Evolutionary conservation across 2,888 invertebrate genomes (phyloP), one percentile per base, ranked within the genome.

Genomic region (Pelosia muscerda): DNA sequence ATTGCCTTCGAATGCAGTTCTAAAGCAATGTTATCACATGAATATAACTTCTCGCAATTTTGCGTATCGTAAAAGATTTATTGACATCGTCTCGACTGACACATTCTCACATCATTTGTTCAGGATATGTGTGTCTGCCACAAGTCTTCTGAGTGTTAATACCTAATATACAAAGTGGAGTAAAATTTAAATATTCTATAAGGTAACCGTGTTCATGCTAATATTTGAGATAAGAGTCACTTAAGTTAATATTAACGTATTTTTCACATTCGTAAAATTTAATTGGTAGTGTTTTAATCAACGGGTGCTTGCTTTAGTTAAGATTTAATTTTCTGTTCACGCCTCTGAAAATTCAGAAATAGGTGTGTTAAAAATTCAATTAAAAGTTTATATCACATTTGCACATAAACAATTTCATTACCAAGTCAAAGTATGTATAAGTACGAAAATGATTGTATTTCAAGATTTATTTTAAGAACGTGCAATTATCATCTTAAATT

Each of bases 141-240:
- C 22, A 11, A 55, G 23, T 6, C 13, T 55, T 25, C 54, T 54
- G n/a, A 49, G 49, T n/a, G n/a, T 49, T 49, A 49, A 49, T 49
- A 49, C 49, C 49, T 49, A n/a, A n/a, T n/a, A n/a, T 49, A 49
- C 49, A 49, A 49, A 49, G 49, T 49, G 49, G 49, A n/a, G 6
- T 49, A 8, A 49, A 49, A 49, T 49, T 49, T 49, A 19, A 38
- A 49, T 49, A 6, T 49, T 49, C 4, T 49, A n/a, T 49, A 49
- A 49, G 49, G 49, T 49, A 49, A 49, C n/a, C 49, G 49, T 49
- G 49, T 49, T 42, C 42, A 42, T 49, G 49, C 49, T n/a, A 49
- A 49, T n/a, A 49, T 49, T n/a, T 49, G 49, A 49, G 49, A 49
- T 49, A n/a, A 2, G 8, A 49, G 49, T 49, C 2, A n/a, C n/a